Evolutionary conservation across 2,797 vertebrate genomes (phyloP).

Genomic region (Steatocranus sp.): DNA sequence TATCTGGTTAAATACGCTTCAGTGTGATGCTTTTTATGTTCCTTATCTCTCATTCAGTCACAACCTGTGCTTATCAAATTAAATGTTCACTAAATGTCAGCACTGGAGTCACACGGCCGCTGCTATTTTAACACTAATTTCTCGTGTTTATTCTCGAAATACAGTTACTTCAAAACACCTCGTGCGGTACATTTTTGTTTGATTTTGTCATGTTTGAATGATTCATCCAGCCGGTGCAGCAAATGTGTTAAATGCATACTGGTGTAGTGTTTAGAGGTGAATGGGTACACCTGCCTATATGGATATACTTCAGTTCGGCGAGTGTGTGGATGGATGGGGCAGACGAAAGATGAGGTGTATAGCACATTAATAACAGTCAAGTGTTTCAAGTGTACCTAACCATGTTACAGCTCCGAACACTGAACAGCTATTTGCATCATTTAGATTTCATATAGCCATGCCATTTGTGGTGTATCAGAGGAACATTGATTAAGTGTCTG

Average conservation of each 20-base stretch:
- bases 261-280: neutral
- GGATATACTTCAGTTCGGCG: neutral
- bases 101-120: slow-evolving; percentile 9
- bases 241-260: neutral
- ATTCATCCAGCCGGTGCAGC: neutral
- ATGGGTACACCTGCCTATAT: neutral
- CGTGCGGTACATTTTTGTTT: slow-evolving; percentile 3
- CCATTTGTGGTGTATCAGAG: neutral
- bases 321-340: neutral
- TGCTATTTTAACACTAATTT: slow-evolving; percentile 22
- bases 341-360: neutral
- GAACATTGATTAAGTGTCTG: neutral
- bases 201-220: neutral
- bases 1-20: slow-evolving; percentile 29
- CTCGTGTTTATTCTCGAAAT: slow-evolving; percentile 3
- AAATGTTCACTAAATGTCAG: slow-evolving; percentile 47
- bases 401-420: neutral
- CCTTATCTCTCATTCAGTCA: slow-evolving; percentile 37
- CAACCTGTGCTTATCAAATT: slow-evolving; percentile 43
- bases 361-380: slow-evolving; percentile 16
- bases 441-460: neutral
- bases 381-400: slow-evolving; percentile 13
- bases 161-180: slow-evolving; percentile 34
- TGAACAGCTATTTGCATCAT: neutral
- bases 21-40: slow-evolving; percentile 31